These are phyloP conservation scores for Phortica okadai DNA, from an alignment of 2,888 invertebrate species.

Conservation along the genomic window DNA sequence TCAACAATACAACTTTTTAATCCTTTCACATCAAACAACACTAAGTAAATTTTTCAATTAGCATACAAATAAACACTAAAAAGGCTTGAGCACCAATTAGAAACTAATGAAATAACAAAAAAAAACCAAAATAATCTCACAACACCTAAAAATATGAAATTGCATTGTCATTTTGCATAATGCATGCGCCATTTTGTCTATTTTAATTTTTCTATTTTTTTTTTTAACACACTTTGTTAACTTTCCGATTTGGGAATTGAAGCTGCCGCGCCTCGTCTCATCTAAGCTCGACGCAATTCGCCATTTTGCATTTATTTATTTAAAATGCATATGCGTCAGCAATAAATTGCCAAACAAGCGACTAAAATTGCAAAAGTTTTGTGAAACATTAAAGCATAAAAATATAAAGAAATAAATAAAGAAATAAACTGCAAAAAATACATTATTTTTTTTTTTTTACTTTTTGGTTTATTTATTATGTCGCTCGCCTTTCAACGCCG, in stretches of 20 bases:
- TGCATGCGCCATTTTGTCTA: conserved; percentile 2
- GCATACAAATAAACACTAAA: not conserved
- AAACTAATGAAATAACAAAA: not conserved
- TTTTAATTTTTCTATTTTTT: not conserved
- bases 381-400: not conserved
- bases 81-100: not conserved
- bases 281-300: not conserved
- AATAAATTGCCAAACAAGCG: conserved; percentile 12
- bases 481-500: not conserved
- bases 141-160: not conserved
- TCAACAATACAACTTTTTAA: not conserved
- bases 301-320: conserved; percentile 2
- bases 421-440: not conserved
- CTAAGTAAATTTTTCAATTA: not conserved
- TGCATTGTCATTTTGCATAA: not conserved
- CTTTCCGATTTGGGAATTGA: not conserved
- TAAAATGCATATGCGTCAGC: conserved; percentile 9
- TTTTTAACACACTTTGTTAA: not conserved
- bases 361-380: conserved; percentile 23
- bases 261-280: not conserved
- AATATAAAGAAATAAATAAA: not conserved
- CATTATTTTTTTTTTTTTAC: conserved; percentile 6
- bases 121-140: not conserved
- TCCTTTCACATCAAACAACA: not conserved
- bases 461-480: not conserved